Conservation (phyloP, 1,140 invertebrate genomes). For the Brachystomella parvula region DNA sequence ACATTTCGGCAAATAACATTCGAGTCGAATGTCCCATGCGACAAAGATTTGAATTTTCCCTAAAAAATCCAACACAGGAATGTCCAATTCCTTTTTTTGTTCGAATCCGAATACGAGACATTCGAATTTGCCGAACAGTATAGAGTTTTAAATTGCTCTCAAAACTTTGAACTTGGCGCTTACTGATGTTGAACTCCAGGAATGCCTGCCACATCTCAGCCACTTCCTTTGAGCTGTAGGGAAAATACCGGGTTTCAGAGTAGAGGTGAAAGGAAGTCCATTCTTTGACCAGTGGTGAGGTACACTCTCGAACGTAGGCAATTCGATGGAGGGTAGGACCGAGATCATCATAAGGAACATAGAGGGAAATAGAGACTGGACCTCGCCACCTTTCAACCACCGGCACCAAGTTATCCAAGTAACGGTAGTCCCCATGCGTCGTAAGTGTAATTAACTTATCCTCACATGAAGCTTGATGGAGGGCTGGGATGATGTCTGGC, state of each 20-base stretch:
- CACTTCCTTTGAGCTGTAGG: not conserved
- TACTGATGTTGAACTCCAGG: no score
- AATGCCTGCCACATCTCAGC: not conserved
- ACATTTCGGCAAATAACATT: no score
- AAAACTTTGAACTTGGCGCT: no score
- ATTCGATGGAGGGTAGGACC: conserved; percentile 37
- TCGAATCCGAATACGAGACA: no score
- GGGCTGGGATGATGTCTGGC: not conserved
- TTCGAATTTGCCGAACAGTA: no score
- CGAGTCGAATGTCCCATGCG: no score
- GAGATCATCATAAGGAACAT: conserved; percentile 44
- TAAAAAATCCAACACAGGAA: no score
- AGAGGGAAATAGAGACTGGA: conserved; percentile 45
- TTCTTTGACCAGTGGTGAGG: conserved; percentile 34
- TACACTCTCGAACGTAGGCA: conserved; percentile 38
- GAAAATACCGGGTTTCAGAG: conserved; percentile 28
- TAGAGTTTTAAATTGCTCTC: no score
- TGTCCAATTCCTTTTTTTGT: no score
- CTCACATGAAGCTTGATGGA: conserved; percentile 34
- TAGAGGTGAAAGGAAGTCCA: conserved; percentile 40
- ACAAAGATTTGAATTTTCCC: no score
- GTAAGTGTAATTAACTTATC: conserved; percentile 45
- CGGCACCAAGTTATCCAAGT: conserved; percentile 44
- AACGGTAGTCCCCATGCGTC: conserved; percentile 45
- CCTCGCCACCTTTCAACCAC: conserved; percentile 44